These are phyloP conservation scores for Portunus trituberculatus DNA, from an alignment of 1,140 invertebrate species.

Conservation along the genomic window DNA sequence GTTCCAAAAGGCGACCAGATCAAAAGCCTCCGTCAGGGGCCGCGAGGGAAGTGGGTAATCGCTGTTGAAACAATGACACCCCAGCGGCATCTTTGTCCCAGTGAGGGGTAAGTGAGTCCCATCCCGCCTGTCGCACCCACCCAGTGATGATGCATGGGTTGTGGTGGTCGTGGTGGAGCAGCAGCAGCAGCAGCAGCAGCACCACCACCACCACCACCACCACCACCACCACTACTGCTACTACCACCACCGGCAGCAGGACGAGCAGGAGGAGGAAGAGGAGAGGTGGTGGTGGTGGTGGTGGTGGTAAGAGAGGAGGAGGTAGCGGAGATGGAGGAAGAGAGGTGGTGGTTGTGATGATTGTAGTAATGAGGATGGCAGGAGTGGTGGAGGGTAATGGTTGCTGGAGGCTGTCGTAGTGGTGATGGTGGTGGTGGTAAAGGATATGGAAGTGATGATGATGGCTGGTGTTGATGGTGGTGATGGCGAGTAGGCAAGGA, in stretches of 20 bases:
- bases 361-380: constrained; percentile 13
- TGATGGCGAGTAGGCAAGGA: neutral
- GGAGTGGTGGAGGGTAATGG: constrained; percentile 27
- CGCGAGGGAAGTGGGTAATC: constrained; percentile 65
- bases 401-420: neutral
- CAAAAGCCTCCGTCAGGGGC: constrained; percentile 58
- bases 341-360: neutral
- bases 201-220: no score
- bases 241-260: neutral
- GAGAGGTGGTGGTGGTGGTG: neutral
- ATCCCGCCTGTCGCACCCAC: constrained; percentile 60
- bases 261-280: neutral
- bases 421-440: constrained; percentile 5
- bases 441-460: neutral
- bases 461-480: neutral
- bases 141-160: constrained; percentile 60
- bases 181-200: neutral
- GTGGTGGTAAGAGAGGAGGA: neutral
- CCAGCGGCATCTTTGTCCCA: constrained; percentile 64
- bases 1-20: constrained; percentile 45
- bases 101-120: constrained; percentile 49
- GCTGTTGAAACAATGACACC: constrained; percentile 68
- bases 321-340: neutral
- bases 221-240: no score
- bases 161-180: constrained; percentile 24